Evolutionary conservation across 2,113 vertebrate species (phyloP), one percentile per base, ranked within the genome.

Genomic region (Serilophus lunatus): DNA sequence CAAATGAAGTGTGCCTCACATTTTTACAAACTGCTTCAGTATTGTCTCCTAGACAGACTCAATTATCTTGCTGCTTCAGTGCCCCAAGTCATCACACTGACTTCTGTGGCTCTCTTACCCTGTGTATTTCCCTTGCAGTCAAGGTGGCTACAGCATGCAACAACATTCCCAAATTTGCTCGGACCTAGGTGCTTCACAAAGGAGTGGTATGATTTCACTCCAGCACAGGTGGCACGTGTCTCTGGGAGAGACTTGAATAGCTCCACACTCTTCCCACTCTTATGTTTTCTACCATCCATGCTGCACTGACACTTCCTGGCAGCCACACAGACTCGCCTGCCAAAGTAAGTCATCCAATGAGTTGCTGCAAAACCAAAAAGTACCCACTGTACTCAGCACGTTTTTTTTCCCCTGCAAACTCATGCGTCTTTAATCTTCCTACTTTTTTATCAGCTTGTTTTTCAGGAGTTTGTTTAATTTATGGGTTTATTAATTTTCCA

Each of bases 401-500:
- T 1, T 2, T 42, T 60, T 26, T 44, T 29, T 22, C 3, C 24
- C 29, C 75, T 1, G 19, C 35, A 44, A 90, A 86, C 10, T 71
- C 14, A 11, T 31, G 18, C 19, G 91, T 79, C 59, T 60, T 90
- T 90, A 80, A 63, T 93, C 47, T 94, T 90, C 70, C 22, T 38
- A 53, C 24, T 19, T 85, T 65, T 88, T 83, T 86, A 63, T 86
- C 75, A 40, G 42, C 83, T 93, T 96, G 38, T 93, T 96, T 92
- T 95, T 93, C 49, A 66, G 84, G 35, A 25, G 0, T 86, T 87
- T 92, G 24, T 92, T 93, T 94, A 82, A 93, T 94, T 88, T 94
- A 81, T 40, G 68, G 33, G 63, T 86, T 88, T 90, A 81, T 90
- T 95, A 94, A 86, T 96, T 97, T 96, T 94, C 92, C 90, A 88